These are phyloP conservation scores for Arctia plantaginis DNA, from an alignment of 2,888 invertebrate genomes.

Conservation along the genomic window DNA sequence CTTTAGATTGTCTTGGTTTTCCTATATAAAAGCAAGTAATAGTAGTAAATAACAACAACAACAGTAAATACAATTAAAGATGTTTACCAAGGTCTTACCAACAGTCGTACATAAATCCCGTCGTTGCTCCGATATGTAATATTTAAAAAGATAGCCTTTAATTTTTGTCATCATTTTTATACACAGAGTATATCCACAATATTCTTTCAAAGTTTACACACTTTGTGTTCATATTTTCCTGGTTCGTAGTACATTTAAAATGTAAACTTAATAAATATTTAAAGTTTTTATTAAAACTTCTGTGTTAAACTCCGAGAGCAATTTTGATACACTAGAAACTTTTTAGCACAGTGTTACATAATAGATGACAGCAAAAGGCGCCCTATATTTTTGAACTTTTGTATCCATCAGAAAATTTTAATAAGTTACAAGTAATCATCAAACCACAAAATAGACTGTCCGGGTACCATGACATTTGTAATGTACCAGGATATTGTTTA, in stretches of 20 bases:
- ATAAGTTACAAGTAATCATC: not conserved
- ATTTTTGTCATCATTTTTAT: not conserved
- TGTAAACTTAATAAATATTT: conserved; percentile 1
- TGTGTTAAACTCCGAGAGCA: not conserved
- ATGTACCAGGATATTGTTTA: too few species aligned
- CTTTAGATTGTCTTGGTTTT: too few species aligned
- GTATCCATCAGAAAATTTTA: not conserved
- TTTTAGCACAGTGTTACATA: not conserved
- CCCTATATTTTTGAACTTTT: not conserved
- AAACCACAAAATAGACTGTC: too few species aligned
- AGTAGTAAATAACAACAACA: too few species aligned
- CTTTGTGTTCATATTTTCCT: not conserved
- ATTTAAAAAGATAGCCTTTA: not conserved
- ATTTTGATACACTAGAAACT: not conserved
- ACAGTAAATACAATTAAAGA: too few species aligned
- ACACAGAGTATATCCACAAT: not conserved
- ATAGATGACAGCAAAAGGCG: not conserved
- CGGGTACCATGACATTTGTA: too few species aligned
- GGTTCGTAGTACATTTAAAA: not conserved
- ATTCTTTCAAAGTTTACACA: not conserved
- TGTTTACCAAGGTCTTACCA: too few species aligned
- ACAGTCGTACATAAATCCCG: too few species aligned
- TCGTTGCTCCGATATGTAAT: too few species aligned
- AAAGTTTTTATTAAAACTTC: conserved; percentile 8
- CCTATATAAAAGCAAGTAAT: too few species aligned